Evolutionary conservation across 2,888 invertebrate genomes (phyloP).

Genomic region (Chymomyza procnemis): DNA sequence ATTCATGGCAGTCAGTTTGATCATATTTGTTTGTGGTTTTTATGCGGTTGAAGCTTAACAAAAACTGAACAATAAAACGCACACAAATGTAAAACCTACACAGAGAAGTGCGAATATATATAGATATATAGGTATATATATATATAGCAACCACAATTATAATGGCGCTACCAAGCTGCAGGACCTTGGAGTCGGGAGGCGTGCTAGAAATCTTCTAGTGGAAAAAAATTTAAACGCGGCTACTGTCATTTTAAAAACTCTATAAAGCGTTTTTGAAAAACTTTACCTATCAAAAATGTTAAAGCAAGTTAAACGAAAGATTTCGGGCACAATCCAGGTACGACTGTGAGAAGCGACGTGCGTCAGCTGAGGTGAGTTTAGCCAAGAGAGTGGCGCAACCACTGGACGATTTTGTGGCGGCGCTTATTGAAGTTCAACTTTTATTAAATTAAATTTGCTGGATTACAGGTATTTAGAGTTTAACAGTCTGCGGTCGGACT

Average conservation of each 20-base stretch:
- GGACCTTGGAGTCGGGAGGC: neutral
- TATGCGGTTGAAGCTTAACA: slow-evolving; percentile 52
- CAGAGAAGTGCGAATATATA: neutral
- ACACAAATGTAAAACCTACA: slow-evolving; percentile 8
- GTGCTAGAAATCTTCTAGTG: neutral
- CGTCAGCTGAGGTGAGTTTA: neutral
- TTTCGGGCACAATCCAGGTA: too few species aligned
- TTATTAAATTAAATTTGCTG: slow-evolving; percentile 72
- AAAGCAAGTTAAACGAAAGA: too few species aligned
- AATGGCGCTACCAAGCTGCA: slow-evolving; percentile 47
- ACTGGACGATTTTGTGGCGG: slow-evolving; percentile 26
- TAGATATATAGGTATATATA: neutral
- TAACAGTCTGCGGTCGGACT: slow-evolving; percentile 57
- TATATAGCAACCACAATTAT: slow-evolving; percentile 52
- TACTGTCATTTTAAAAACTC: too few species aligned
- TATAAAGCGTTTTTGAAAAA: too few species aligned
- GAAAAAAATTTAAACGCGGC: too few species aligned
- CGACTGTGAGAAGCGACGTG: neutral
- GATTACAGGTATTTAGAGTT: slow-evolving; percentile 72
- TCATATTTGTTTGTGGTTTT: slow-evolving; percentile 69
- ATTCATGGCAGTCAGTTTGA: slow-evolving; percentile 54
- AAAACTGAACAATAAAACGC: slow-evolving; percentile 39
- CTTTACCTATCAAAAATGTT: too few species aligned
- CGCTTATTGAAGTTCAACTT: slow-evolving; percentile 66
- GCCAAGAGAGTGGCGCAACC: neutral